Conservation (phyloP, 1,140 invertebrate species). For the Procambarus clarkii region DNA sequence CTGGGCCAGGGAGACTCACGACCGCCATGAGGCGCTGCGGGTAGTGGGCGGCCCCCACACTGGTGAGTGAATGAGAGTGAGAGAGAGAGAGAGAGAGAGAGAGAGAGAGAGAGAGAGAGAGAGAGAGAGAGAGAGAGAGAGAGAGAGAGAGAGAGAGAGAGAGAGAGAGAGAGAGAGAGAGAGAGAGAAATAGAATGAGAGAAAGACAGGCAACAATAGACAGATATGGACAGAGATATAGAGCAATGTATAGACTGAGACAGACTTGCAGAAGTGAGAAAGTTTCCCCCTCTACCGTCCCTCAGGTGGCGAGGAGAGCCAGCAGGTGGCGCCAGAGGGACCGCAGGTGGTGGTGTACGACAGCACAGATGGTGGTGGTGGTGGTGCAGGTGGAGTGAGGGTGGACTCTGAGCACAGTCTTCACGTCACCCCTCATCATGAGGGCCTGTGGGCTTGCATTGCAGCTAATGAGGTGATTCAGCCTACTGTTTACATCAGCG, state of each 20-base stretch:
- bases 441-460: constrained; percentile 56
- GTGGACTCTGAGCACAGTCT: constrained; percentile 46
- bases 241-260: too few species aligned
- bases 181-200: too few species aligned
- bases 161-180: too few species aligned
- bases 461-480: constrained; percentile 46
- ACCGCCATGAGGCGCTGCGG: neutral
- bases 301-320: neutral
- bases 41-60: neutral
- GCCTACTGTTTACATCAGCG: too few species aligned
- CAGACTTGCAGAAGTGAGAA: too few species aligned
- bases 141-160: too few species aligned
- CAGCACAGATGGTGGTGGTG: neutral
- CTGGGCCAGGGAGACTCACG: constrained; percentile 61
- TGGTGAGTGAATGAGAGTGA: neutral
- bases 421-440: constrained; percentile 38
- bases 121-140: too few species aligned
- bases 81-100: too few species aligned
- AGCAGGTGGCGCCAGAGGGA: neutral
- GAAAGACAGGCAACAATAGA: too few species aligned
- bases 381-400: neutral
- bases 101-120: too few species aligned
- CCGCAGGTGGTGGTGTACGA: constrained; percentile 25
- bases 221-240: too few species aligned
- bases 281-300: neutral